Conservation (phyloP, 2,113 vertebrate species). For the Pyrgilauda ruficollis region DNA sequence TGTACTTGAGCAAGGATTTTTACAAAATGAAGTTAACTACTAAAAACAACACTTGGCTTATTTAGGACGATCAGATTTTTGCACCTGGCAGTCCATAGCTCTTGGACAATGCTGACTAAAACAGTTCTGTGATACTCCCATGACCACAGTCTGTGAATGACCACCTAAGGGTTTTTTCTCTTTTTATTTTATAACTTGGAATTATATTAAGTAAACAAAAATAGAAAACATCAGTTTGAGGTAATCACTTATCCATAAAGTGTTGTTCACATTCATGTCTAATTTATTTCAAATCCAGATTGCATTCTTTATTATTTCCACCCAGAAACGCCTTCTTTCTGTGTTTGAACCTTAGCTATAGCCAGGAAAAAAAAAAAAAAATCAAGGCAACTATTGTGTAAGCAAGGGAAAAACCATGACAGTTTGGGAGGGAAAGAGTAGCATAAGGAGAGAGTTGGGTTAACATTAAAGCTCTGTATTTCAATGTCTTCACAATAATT, state of each 20-base stretch:
- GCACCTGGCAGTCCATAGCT: not conserved
- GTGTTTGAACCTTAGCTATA: not conserved
- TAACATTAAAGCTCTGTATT: not conserved
- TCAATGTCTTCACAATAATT: not conserved
- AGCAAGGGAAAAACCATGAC: not conserved
- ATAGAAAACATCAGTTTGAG: not conserved
- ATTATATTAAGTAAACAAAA: not conserved
- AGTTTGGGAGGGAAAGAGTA: not conserved
- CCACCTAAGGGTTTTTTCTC: not conserved
- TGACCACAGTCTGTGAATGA: not conserved
- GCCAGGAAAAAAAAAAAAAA: not conserved
- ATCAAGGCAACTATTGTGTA: not conserved
- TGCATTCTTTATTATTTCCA: not conserved
- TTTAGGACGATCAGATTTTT: not conserved
- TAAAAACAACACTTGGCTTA: not conserved
- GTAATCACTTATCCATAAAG: not conserved
- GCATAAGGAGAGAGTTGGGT: not conserved
- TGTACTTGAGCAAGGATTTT: not conserved
- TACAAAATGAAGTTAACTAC: not conserved
- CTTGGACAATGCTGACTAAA: not conserved
- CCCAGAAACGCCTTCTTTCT: not conserved
- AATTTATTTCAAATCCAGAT: not conserved
- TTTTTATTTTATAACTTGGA: not conserved
- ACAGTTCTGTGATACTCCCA: too few relatives aligned
- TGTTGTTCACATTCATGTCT: not conserved